phyloP scores from a whole-genome alignment of 2,113 vertebrate genomes.

The Clarias magur region DNA sequence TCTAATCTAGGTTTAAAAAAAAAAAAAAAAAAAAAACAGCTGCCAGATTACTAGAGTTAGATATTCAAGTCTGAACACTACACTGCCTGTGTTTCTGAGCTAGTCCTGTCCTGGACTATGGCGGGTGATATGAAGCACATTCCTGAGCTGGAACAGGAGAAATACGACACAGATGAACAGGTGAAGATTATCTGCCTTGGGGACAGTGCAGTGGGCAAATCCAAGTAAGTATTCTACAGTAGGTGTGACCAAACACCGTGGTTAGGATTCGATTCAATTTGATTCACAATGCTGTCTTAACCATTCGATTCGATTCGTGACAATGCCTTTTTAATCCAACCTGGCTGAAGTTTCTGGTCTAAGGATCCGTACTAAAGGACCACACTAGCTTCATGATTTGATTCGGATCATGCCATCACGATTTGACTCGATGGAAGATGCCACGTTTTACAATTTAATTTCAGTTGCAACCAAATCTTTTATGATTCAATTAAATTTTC shows the following conservation, averaged over 20 bases:
- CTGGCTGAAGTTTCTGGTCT: no score
- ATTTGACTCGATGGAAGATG: neutral
- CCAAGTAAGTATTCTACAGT: conserved; percentile 78
- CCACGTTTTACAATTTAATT: neutral
- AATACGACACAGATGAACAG: conserved; percentile 81
- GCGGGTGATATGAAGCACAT: conserved; percentile 64
- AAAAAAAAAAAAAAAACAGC: neutral
- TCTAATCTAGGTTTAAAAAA: neutral
- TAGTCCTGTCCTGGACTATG: conserved; percentile 59
- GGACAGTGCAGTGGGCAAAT: conserved; percentile 95
- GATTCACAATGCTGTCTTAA: no score
- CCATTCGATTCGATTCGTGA: neutral
- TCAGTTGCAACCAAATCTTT: neutral
- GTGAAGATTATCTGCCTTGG: conserved; percentile 96
- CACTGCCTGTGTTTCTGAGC: neutral
- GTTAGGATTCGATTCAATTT: neutral
- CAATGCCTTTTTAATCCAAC: no score
- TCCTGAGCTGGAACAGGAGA: conserved; percentile 76
- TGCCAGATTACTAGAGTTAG: neutral
- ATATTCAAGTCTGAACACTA: neutral
- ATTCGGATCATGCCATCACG: neutral
- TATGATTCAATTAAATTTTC: no score
- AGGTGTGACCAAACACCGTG: neutral
- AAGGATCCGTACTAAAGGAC: no score
- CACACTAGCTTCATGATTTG: no score